Evolutionary conservation across 2,888 invertebrate genomes (phyloP), one percentile per base, ranked within the genome.

Genomic region (Falcaria lacertinaria): DNA sequence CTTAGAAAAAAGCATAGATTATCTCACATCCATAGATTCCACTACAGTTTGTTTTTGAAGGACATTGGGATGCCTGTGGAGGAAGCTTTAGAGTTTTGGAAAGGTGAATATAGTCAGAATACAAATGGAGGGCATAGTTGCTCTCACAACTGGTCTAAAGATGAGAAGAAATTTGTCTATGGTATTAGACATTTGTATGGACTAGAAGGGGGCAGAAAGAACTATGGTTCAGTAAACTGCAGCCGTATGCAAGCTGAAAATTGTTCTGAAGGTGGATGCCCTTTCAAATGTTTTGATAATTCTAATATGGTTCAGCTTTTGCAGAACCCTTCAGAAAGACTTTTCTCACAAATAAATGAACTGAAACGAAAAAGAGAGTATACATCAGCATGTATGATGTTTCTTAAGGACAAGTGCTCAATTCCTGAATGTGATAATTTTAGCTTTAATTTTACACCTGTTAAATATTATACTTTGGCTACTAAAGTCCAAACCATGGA

Each of bases 101-200:
- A 85, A 64, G 56, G 68, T 15, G 93, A 94, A 68, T 94, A 94
- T 71, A 88, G 86, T 1, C 85, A 91, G 57, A 75, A 77, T 34
- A 82, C 89, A 33, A 70, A 64, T 41, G 77, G 81, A 2, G 73
- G 62, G 34, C 85, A 90, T 32, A 76, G 70, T 36, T 94, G 94
- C 57, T 79, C 81, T 15, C 94, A 94, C 57, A 86, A 79, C 52
- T 94, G 94, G 94, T 85, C 90, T 40, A 86, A 84, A 37, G 91
- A 92, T 73, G 90, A 91, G 52, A 90, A 89, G 17, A 91, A 92
- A 57, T 93, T 91, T 69, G 66, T 90, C 3, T 94, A 94, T 75
- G 92, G 93, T 44, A 93, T 94, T 40, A 82, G 93, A 47, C 94
- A 94, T 63, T 81, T 94, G 75, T 94, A 94, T 81, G 94, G 94